These are phyloP conservation scores for Ia io DNA, from an alignment of 2,113 vertebrate species.

Conservation along the genomic window DNA sequence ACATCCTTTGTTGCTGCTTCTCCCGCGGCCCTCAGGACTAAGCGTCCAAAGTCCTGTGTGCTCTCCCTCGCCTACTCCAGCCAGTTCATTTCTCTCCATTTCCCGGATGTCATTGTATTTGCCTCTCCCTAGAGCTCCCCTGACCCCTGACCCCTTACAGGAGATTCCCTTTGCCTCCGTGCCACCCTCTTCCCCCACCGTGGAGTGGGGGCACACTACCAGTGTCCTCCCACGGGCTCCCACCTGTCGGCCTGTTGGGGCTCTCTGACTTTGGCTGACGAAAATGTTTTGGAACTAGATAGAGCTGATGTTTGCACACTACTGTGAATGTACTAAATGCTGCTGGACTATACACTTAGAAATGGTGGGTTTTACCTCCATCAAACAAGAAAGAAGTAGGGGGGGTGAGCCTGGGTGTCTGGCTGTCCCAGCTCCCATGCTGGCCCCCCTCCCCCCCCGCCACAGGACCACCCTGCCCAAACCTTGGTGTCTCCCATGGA, in stretches of 20 bases:
- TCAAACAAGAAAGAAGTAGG: neutral
- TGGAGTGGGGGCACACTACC: no score
- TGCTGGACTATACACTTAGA: neutral
- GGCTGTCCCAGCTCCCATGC: neutral
- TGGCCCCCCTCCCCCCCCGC: no score
- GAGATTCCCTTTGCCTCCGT: neutral
- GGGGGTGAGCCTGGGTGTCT: no score
- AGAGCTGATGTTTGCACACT: neutral
- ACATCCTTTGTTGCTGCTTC: neutral
- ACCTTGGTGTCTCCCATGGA: neutral
- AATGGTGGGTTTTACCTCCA: neutral
- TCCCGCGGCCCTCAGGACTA: neutral
- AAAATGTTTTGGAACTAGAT: neutral
- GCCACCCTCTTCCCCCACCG: fast-evolving
- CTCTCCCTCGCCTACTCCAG: neutral
- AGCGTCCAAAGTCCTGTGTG: no score
- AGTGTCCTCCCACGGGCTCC: neutral
- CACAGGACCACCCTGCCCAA: neutral
- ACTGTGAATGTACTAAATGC: neutral
- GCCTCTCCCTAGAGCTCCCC: neutral
- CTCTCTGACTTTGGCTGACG: neutral
- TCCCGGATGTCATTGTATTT: neutral
- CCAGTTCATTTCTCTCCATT: neutral
- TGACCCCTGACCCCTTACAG: neutral
- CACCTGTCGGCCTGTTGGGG: neutral